These are phyloP conservation scores for Henicopernis longicauda DNA, from an alignment of 2,113 vertebrate genomes.

Conservation along the genomic window DNA sequence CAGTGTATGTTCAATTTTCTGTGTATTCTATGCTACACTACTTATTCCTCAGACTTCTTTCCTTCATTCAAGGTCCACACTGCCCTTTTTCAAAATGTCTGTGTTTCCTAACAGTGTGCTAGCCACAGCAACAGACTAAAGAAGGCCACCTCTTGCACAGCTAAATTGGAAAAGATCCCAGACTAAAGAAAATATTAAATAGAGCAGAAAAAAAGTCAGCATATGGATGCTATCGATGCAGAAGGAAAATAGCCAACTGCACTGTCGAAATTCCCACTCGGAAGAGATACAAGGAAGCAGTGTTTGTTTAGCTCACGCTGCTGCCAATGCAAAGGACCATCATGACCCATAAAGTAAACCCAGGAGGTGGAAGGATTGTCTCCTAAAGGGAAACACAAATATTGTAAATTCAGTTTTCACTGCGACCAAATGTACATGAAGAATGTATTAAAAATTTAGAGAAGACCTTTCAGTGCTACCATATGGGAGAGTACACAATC, in stretches of 20 bases:
- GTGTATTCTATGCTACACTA: conserved; percentile 9
- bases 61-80: not conserved
- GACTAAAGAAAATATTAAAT: conserved; percentile 68
- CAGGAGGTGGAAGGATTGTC: not conserved
- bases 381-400: not conserved
- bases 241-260: conserved; percentile 61
- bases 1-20: not conserved
- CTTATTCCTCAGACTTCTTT: conserved; percentile 12
- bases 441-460: not conserved
- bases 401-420: not conserved
- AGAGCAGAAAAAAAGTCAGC: conserved; percentile 51
- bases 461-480: not conserved
- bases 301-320: conserved; percentile 41
- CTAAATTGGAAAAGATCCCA: conserved; percentile 61
- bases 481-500: not conserved
- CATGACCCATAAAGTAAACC: conserved; percentile 47
- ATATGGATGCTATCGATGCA: conserved; percentile 68
- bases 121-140: conserved; percentile 28
- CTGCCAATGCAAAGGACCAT: conserved; percentile 51
- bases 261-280: conserved; percentile 52
- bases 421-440: not conserved
- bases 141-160: conserved; percentile 39
- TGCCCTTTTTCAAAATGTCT: conserved; percentile 17
- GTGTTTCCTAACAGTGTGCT: conserved; percentile 19
- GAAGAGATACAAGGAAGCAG: conserved; percentile 36